Evolutionary conservation across 2,888 invertebrate genomes (phyloP).

Genomic region (Lithophane leautieri): DNA sequence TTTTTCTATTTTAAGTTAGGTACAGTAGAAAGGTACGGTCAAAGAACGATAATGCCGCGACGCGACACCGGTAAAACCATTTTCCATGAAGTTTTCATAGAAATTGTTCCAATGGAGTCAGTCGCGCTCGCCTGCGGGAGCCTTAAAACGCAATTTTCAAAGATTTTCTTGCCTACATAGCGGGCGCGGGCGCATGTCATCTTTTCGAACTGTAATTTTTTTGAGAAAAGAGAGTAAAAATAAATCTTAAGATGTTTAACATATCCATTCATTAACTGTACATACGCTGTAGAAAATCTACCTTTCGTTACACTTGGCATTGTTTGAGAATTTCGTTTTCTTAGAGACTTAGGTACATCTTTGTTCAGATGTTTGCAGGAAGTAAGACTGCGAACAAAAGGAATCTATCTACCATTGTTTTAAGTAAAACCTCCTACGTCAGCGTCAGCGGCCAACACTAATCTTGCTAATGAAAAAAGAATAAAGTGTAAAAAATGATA

Average conservation of each 20-base stretch:
- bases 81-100: no score
- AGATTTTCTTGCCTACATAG: background rate
- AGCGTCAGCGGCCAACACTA: slow-evolving; percentile 28
- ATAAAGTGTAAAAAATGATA: slow-evolving; percentile 44
- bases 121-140: no score
- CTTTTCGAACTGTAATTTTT: background rate
- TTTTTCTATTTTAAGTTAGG: background rate
- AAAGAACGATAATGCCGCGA: no score
- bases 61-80: no score
- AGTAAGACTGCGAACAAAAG: slow-evolving; percentile 47
- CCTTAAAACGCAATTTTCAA: background rate
- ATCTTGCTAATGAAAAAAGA: slow-evolving; percentile 1
- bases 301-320: slow-evolving; percentile 18
- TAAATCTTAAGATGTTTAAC: no score
- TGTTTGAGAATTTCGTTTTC: slow-evolving; percentile 31
- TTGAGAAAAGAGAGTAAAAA: background rate
- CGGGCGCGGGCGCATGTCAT: background rate
- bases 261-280: background rate
- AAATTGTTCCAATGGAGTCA: no score
- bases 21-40: no score
- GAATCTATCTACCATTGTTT: slow-evolving; percentile 48
- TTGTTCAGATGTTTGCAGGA: slow-evolving; percentile 37
- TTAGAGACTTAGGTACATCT: background rate
- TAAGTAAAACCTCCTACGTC: slow-evolving; percentile 31
- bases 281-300: slow-evolving; percentile 12